These are phyloP conservation scores for Helogale parvula DNA, from an alignment of 2,113 vertebrate species.

Conservation along the genomic window DNA sequence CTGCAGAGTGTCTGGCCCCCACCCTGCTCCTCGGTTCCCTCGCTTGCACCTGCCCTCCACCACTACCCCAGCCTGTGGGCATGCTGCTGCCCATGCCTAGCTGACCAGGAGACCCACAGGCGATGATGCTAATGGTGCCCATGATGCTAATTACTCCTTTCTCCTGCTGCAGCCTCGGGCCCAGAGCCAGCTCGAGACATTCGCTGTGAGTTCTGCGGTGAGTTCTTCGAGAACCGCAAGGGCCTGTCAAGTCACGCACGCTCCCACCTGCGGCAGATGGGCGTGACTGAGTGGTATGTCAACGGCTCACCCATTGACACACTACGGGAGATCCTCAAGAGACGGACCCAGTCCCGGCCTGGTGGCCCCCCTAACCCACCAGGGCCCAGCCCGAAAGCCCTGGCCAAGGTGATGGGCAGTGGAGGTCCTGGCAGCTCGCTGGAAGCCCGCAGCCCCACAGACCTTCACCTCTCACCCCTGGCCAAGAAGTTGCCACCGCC, in stretches of 20 bases:
- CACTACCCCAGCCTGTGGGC: slow-evolving; percentile 44
- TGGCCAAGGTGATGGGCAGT: slow-evolving; percentile 79
- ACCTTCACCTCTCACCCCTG: slow-evolving; percentile 80
- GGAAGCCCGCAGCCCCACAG: slow-evolving; percentile 80
- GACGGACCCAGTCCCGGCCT: slow-evolving; percentile 80
- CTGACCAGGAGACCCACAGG: slow-evolving; percentile 77
- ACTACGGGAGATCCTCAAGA: slow-evolving; percentile 92
- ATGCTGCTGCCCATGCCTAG: slow-evolving; percentile 6
- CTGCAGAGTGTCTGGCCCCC: slow-evolving; percentile 33
- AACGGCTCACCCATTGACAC: slow-evolving; percentile 97
- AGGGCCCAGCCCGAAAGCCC: slow-evolving; percentile 75
- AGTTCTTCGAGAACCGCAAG: slow-evolving; percentile 97
- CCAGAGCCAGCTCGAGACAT: slow-evolving; percentile 93
- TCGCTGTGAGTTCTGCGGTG: slow-evolving; percentile 96
- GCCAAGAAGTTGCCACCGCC: slow-evolving; percentile 84
- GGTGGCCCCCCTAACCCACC: slow-evolving; percentile 71
- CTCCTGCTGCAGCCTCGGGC: slow-evolving; percentile 81
- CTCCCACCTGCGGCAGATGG: slow-evolving; percentile 96
- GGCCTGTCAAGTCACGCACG: slow-evolving; percentile 96
- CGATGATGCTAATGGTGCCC: background rate
- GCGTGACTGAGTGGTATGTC: slow-evolving; percentile 96
- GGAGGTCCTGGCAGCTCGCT: slow-evolving; percentile 76
- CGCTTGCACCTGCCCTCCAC: slow-evolving; percentile 35
- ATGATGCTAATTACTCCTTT: background rate
- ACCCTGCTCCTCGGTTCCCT: slow-evolving; percentile 51